Evolutionary conservation across 2,113 vertebrate genomes (phyloP).

Genomic region (Equus quagga): DNA sequence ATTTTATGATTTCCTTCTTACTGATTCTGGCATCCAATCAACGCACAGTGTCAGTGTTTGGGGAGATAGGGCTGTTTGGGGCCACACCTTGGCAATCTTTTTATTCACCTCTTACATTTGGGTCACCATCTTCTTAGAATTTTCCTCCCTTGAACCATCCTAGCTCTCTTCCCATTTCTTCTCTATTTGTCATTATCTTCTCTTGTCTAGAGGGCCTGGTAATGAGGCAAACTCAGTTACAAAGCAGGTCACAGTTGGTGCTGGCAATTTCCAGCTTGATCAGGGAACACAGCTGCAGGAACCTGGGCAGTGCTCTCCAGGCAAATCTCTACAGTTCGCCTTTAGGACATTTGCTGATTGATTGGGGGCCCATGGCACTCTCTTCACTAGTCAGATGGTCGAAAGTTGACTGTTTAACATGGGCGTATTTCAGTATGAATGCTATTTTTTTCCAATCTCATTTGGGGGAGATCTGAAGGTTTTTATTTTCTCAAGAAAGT

Average conservation of each 20-base stretch:
- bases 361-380: not conserved
- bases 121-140: not conserved
- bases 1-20: not conserved
- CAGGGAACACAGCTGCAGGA: not conserved
- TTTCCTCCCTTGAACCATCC: not conserved
- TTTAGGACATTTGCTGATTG: slow-evolving; percentile 24
- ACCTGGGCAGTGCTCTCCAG: not conserved
- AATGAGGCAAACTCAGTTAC: not conserved
- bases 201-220: not conserved
- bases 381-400: not conserved
- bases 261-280: not conserved
- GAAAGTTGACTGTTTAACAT: not conserved
- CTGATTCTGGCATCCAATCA: not conserved
- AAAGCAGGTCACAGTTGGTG: not conserved
- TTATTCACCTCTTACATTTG: not conserved
- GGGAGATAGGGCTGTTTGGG: not conserved
- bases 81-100: not conserved
- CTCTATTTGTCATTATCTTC: not conserved
- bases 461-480: not conserved
- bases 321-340: not conserved
- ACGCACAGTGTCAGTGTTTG: not conserved
- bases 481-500: slow-evolving; percentile 3
- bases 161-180: not conserved
- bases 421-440: not conserved
- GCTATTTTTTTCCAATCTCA: not conserved